Evolutionary conservation across 2,797 vertebrate genomes (phyloP), one percentile per base, ranked within the genome.

Genomic region (Cossypha polioptera): DNA sequence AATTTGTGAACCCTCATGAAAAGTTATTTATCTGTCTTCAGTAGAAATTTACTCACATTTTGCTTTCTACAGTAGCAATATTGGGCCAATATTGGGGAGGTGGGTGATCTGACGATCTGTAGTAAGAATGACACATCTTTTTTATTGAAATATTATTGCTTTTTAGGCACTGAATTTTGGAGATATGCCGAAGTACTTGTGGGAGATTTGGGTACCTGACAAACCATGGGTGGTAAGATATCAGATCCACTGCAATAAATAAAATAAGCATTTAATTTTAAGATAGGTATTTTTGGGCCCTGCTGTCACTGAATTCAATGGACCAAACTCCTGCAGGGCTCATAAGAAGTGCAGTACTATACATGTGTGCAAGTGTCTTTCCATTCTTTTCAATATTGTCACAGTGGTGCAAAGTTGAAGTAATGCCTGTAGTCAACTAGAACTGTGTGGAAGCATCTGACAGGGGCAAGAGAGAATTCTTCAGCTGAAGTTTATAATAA

Each of bases 71-170:
- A 19, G 66, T 71, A 62, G 33, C 40, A 81, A 13, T 69, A 72
- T 28, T 10, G 47, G 78, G 62, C 67, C 77, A 13, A 47, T 3
- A 5, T 2, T 71, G 82, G 93, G 33, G 95, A 72, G 72, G 93
- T 42, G 74, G 78, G 45, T 45, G 78, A 77, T 91, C 54, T 86
- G 36, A 87, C 71, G 35, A 38, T 71, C 79, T 59, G 7, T 72
- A 89, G 79, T 75, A 78, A 95, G 94, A 95, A 45, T 83, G 86
- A 83, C 91, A 83, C 33, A 84, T 45, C 43, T 93, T 96, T 97
- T 97, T 95, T 93, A 95, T 97, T 97, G 48, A 96, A 97, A 94
- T 97, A 93, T 91, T 94, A 87, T 95, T 97, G 80, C 66, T 96
- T 97, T 97, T 95, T 96, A 95, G 92, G 84, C 90, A 96, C 78